Percentiles rank a stretch among this genome's conserved stretches.
These are phyloP conservation scores for Drosophila longiperda DNA, from an alignment of 2,888 invertebrate species.

Conservation along the genomic window DNA sequence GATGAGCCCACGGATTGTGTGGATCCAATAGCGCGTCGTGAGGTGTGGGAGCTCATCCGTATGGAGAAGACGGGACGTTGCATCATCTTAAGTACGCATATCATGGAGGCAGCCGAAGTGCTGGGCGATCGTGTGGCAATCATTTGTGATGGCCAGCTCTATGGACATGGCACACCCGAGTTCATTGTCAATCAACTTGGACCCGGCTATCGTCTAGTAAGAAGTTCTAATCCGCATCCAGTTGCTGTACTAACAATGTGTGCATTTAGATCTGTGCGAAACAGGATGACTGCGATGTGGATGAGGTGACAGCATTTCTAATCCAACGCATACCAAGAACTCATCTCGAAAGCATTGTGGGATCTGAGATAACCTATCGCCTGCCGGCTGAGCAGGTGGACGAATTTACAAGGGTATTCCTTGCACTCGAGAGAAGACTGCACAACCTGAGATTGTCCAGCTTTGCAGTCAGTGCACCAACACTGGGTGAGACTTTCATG, in stretches of 20 bases:
- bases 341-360: constrained; percentile 88
- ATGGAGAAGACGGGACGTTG: constrained; percentile 89
- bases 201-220: constrained; percentile 90
- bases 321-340: constrained; percentile 87
- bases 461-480: constrained; percentile 92
- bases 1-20: constrained; percentile 93
- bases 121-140: constrained; percentile 93
- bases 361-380: constrained; percentile 89
- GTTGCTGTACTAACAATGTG: neutral
- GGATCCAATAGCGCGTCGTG: constrained; percentile 92
- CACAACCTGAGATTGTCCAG: constrained; percentile 88
- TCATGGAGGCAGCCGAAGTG: constrained; percentile 95
- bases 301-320: constrained; percentile 87
- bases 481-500: constrained; percentile 94
- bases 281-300: constrained; percentile 84
- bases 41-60: constrained; percentile 92
- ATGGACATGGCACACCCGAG: constrained; percentile 91
- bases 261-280: constrained; percentile 82
- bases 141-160: constrained; percentile 90
- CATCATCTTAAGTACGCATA: constrained; percentile 92
- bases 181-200: constrained; percentile 92
- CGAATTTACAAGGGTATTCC: constrained; percentile 88
- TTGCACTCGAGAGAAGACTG: constrained; percentile 87
- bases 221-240: constrained; percentile 1
- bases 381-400: constrained; percentile 87